phyloP scores from a whole-genome alignment of 2,113 vertebrate genomes.

The Scalopus aquaticus region DNA sequence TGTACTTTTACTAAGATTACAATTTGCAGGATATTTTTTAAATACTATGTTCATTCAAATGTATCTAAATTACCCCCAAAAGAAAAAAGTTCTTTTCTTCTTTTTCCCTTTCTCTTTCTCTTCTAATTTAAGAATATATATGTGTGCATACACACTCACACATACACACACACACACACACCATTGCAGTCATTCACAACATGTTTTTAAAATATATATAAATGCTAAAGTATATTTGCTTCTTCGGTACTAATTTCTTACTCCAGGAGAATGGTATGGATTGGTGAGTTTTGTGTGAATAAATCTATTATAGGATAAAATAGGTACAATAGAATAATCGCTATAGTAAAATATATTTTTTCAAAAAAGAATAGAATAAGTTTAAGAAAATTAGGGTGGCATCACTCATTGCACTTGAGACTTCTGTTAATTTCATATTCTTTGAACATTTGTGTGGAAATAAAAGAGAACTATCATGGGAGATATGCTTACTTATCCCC shows the following conservation, averaged over 20 bases:
- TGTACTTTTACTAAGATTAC: neutral
- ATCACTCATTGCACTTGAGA: neutral
- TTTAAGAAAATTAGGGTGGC: neutral
- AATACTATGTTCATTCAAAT: neutral
- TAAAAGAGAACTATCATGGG: neutral
- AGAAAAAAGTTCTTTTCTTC: neutral
- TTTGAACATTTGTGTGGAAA: neutral
- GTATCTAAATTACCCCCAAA: slow-evolving; percentile 8
- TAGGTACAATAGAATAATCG: neutral
- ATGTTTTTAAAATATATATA: neutral
- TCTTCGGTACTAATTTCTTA: neutral
- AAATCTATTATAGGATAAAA: neutral
- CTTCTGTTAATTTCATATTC: neutral
- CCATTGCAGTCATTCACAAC: neutral
- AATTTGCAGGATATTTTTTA: neutral
- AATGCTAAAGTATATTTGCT: neutral
- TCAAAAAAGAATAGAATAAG: neutral
- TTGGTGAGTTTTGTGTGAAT: neutral
- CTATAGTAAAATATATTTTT: no score
- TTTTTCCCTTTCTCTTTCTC: neutral
- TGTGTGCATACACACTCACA: neutral
- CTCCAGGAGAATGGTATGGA: no score
- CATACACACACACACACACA: neutral
- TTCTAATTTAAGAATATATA: slow-evolving; percentile 4
- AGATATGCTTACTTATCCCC: neutral